phyloP scores from a whole-genome alignment of 2,113 vertebrate genomes.

The Crotalus viridis region DNA sequence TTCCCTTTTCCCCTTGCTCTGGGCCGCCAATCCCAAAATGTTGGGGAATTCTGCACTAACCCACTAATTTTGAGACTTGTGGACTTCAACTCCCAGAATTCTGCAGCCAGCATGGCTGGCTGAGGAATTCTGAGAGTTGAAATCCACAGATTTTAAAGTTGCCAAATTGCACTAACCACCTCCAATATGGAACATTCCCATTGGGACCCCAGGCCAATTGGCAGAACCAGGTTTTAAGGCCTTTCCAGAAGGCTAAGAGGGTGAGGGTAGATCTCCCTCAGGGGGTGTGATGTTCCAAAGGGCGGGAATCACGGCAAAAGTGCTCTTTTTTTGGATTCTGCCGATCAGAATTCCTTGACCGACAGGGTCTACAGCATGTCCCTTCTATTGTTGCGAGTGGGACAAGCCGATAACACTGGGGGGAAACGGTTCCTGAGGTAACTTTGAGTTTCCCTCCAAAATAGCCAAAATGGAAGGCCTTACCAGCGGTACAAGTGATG shows the following conservation, averaged over 20 bases:
- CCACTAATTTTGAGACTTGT: too few relatives aligned
- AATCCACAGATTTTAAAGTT: background rate
- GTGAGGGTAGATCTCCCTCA: background rate
- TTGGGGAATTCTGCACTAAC: too few relatives aligned
- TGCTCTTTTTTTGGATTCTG: background rate
- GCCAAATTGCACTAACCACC: background rate
- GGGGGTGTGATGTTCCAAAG: background rate
- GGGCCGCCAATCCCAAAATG: too few relatives aligned
- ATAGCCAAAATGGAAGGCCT: background rate
- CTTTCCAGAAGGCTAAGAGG: background rate
- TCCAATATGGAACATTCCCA: background rate
- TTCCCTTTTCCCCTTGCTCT: too few relatives aligned
- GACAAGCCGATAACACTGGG: background rate
- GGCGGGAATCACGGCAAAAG: too few relatives aligned
- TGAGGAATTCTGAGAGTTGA: background rate
- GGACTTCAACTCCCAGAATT: too few relatives aligned
- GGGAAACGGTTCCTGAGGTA: background rate
- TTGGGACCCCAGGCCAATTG: background rate
- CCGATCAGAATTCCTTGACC: background rate
- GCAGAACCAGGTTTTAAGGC: background rate
- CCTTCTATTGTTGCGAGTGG: background rate
- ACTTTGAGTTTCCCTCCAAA: background rate
- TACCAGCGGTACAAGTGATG: too few relatives aligned
- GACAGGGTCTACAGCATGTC: background rate
- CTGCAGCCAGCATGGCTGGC: too few relatives aligned